Base-by-base conservation (phyloP, 2,888 invertebrate genomes). In the Melieria omissa region DNA sequence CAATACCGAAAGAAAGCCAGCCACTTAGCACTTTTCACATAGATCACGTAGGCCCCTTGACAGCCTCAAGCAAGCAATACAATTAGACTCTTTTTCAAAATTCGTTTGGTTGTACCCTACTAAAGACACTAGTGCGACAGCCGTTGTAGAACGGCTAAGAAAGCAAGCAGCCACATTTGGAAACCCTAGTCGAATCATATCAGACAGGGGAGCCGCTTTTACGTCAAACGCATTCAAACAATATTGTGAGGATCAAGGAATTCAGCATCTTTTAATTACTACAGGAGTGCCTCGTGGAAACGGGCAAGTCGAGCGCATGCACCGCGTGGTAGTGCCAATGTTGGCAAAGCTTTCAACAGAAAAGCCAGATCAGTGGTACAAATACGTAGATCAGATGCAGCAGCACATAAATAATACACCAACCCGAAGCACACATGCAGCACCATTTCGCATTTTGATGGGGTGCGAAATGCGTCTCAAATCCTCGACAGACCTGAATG, bases 1-100 rank as follows among this genome's bases (percentile, higher is more conserved):
- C 60, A 10, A 60, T 42, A 10, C 60, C 44, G 4, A 61, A 61
- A 45, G 45, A 42, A n/a, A 16, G 46, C 46, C 44, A 61, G 14
- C 61, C 61, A n/a, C 14, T 61, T 3, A 45, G 5, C 14, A 61
- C 61, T 4, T 46, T 10, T 46, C 61, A 61, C 46, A n/a, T 61
- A 5, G 85, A 85, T 54, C 85, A 86, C 57, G 52, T 86, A 5
- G 84, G 85, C 0, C 84, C 84, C 4, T 55, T 83, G 65, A 67
- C 72, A n/a, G 9, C 58, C 0, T 74, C 74, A 0, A n/a, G 55
- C 1, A 75, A 74, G 7, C n/a, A 47, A n/a, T 74, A 74, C 47
- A 75, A 75, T 10, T 65, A 0, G 84, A 85, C 73, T 81, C 73
- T 1, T 85, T 82, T 58, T 82, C 82, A 0, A 85, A 84, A 61